These are phyloP conservation scores for Trinectes maculatus DNA, from an alignment of 2,113 vertebrate genomes.

Conservation along the genomic window DNA sequence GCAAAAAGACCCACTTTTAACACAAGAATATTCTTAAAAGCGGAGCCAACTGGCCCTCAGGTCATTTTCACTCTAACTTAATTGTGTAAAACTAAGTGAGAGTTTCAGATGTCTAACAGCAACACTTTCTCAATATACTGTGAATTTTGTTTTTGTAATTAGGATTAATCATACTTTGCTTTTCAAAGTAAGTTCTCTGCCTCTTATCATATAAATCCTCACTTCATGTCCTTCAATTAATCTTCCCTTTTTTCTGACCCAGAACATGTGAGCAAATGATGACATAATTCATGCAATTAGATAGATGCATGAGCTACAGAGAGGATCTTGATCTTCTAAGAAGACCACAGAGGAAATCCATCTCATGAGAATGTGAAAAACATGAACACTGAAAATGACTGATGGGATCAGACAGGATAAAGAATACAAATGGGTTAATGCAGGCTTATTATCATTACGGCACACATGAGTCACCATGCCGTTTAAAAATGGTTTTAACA, in stretches of 20 bases:
- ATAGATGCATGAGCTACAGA: constrained; percentile 20
- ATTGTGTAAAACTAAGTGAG: constrained; percentile 1
- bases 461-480: constrained; percentile 5
- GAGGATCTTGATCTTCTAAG: constrained; percentile 34
- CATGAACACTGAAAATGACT: constrained; percentile 11
- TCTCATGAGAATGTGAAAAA: constrained; percentile 23
- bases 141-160: constrained; percentile 25
- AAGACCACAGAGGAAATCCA: constrained; percentile 32
- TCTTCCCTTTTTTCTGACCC: constrained; percentile 25
- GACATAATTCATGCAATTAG: constrained; percentile 49
- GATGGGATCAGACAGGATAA: constrained; percentile 22
- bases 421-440: constrained; percentile 23
- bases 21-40: constrained; percentile 1
- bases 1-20: neutral
- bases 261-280: constrained; percentile 29
- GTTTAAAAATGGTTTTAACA: constrained; percentile 18
- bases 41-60: neutral
- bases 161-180: constrained; percentile 52
- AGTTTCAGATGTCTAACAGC: neutral
- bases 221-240: constrained; percentile 40
- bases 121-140: constrained; percentile 18
- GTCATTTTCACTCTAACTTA: neutral
- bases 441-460: constrained; percentile 17
- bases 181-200: constrained; percentile 29
- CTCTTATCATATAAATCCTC: constrained; percentile 33